phyloP scores from a whole-genome alignment of 2,888 invertebrate species.

The Oconnorella tubifera region DNA sequence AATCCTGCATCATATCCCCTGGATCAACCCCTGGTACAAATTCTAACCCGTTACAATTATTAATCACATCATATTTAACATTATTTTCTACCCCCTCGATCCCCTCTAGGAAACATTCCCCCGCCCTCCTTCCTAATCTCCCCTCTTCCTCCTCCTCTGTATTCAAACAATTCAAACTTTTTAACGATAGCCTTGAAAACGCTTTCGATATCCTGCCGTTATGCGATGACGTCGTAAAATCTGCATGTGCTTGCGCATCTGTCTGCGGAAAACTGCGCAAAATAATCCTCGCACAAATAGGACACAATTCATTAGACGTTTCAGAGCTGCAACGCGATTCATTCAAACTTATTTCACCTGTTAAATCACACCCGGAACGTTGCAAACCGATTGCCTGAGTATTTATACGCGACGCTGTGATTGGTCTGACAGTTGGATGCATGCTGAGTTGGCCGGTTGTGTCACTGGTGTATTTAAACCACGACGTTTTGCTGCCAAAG shows the following conservation, averaged over 20 bases:
- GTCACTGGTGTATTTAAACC: conserved; percentile 27
- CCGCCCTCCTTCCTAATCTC: no score
- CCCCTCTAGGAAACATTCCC: no score
- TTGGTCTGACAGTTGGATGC: conserved; percentile 23
- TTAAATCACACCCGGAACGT: no score
- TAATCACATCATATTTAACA: no score
- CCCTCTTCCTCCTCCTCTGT: not conserved
- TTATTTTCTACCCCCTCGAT: no score
- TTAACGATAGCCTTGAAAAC: conserved; percentile 20
- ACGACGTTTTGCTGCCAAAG: conserved; percentile 27
- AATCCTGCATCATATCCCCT: not conserved
- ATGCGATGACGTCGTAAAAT: not conserved
- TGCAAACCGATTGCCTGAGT: not conserved
- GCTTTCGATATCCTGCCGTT: conserved; percentile 13
- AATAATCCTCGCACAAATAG: conserved; percentile 16
- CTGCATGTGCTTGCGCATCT: not conserved
- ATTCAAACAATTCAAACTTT: conserved; percentile 20
- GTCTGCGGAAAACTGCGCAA: not conserved
- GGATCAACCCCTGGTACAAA: no score
- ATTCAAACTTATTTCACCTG: no score
- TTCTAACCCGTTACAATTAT: no score
- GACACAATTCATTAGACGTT: conserved; percentile 15
- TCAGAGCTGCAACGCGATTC: no score
- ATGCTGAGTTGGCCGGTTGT: conserved; percentile 27
- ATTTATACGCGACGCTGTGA: not conserved